These are phyloP conservation scores for Gobio gobio DNA, from an alignment of 2,113 vertebrate genomes.

Conservation along the genomic window DNA sequence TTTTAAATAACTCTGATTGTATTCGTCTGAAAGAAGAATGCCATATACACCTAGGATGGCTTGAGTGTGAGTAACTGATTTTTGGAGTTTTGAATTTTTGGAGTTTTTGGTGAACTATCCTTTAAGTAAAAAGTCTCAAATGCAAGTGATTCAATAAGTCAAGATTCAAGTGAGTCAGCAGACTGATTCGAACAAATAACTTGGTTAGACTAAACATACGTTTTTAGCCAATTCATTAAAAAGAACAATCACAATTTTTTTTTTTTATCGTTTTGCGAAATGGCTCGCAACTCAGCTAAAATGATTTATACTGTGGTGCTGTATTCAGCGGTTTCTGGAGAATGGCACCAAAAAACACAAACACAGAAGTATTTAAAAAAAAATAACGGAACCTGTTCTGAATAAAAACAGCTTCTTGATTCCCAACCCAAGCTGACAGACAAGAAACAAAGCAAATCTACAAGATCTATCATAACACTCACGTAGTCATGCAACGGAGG, in stretches of 20 bases:
- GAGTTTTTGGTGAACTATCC: no score
- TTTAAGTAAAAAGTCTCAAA: neutral
- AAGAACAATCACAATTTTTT: neutral
- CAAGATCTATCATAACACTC: neutral
- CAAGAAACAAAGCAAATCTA: neutral
- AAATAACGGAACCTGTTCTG: neutral
- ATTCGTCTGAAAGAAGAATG: no score
- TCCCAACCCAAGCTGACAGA: neutral
- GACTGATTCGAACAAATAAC: neutral
- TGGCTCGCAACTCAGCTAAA: no score
- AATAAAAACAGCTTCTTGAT: constrained; percentile 2
- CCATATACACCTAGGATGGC: no score
- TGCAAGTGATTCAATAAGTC: neutral
- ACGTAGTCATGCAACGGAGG: neutral
- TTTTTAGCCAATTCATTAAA: neutral
- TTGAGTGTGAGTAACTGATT: no score
- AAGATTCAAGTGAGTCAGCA: neutral
- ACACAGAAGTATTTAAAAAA: no score
- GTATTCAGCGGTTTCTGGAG: neutral
- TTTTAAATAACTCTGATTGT: no score
- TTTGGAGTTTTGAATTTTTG: no score
- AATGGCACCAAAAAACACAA: neutral
- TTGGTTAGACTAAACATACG: neutral
- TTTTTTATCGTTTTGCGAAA: neutral
- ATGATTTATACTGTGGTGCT: neutral